These are phyloP conservation scores for Drosophila micromelanica DNA, from an alignment of 1,140 invertebrate species.

Conservation along the genomic window DNA sequence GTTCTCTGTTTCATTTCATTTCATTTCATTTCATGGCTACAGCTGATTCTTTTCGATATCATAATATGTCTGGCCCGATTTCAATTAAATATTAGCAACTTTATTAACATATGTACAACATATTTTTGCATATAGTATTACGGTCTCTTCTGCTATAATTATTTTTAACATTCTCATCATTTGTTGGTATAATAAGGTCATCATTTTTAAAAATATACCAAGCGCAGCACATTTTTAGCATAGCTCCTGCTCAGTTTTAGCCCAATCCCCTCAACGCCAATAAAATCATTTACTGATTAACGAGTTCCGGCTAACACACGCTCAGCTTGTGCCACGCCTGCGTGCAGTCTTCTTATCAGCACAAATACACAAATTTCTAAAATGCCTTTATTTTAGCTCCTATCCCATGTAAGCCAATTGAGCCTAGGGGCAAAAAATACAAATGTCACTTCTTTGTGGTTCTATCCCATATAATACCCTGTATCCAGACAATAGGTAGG, in stretches of 20 bases:
- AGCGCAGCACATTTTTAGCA: slow-evolving; percentile 71
- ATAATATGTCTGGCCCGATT: slow-evolving; percentile 49
- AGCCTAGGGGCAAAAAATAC: slow-evolving; percentile 13
- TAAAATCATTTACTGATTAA: slow-evolving; percentile 74
- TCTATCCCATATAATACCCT: slow-evolving; percentile 3
- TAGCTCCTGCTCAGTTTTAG: slow-evolving; percentile 2
- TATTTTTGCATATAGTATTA: slow-evolving; percentile 25
- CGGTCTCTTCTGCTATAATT: slow-evolving; percentile 48
- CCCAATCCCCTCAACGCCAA: slow-evolving; percentile 41
- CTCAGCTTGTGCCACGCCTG: background rate
- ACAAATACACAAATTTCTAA: slow-evolving; percentile 65
- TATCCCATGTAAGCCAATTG: slow-evolving; percentile 41
- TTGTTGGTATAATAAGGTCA: slow-evolving; percentile 43
- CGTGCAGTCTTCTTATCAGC: slow-evolving; percentile 32
- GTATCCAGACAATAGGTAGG: no score
- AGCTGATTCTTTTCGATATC: slow-evolving; percentile 3
- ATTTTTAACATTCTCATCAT: slow-evolving; percentile 66
- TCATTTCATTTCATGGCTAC: slow-evolving; percentile 26
- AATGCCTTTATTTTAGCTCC: slow-evolving; percentile 39
- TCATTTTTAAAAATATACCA: slow-evolving; percentile 72
- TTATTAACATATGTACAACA: slow-evolving; percentile 19
- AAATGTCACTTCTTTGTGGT: slow-evolving; percentile 64
- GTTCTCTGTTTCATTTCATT: slow-evolving; percentile 17
- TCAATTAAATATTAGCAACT: slow-evolving; percentile 62
- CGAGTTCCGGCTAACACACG: slow-evolving; percentile 21